Evolutionary conservation across 37 sponge, comb jelly and placozoan genomes (phyloP), one percentile per base, ranked within the genome.

Genomic region (Halisarca cf. caerulea): DNA sequence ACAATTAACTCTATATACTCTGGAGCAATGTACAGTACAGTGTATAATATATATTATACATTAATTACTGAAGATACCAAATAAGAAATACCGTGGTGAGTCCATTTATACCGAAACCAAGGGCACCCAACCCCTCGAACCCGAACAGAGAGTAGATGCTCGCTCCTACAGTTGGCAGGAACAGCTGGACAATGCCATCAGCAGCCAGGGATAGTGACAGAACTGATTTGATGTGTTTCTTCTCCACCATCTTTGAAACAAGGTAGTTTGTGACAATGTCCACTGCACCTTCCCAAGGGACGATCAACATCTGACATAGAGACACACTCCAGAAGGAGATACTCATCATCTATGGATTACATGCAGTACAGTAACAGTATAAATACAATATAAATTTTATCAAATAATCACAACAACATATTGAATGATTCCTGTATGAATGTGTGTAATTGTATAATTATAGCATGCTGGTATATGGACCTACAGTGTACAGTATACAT

Each of bases 191-290:
- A 62, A 93, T 24, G 39, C 90, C 86, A 79, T 87, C 84, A 6
- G 91, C 87, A 82, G 91, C 88, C 90, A 90, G 87, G 83, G 78
- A 89, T 47, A 93, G 88, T 28, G 91, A 91, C 15, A 93, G 91
- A 23, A 78, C 70, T 0, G 94, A 87, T 20, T 91, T 91, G 0
- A 88, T 93, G 14, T 82, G 78, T 0, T 83, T 43, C 20, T 85
- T 86, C 0, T 91, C 86, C 0, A 93, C 94, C 3, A 41, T 40
- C 84, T 93, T 93, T 27, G 94, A 90, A 51, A 93, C 81, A 55
- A 85, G 42, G 33, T 86, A 85, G 58, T 47, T 90, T 28, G 86
- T 45, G 45, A 93, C 39, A 45, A 86, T 73, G 80, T 93, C 84
- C 79, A 90, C 84, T 2, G 86, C 40, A 80, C 83, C 89, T 7